These are phyloP conservation scores for Zoanthus sansibaricus DNA, from an alignment of 92 coral and sea anemone genomes.

Conservation along the genomic window DNA sequence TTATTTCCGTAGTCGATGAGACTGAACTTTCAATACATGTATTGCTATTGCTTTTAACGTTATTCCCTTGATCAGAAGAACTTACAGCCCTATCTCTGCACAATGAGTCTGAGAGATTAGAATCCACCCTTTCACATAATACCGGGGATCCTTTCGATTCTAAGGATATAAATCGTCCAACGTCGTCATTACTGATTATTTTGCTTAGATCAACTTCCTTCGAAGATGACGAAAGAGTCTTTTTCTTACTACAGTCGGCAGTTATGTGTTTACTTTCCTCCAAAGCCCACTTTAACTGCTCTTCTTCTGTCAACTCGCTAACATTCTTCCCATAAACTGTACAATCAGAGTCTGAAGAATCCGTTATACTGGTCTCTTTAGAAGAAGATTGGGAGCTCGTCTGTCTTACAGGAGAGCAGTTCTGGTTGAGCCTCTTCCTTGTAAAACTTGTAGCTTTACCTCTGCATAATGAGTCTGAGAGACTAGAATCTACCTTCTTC, in stretches of 20 bases:
- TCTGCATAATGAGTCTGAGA: not conserved
- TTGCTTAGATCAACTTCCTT: not conserved
- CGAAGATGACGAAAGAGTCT: not conserved
- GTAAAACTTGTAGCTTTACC: not conserved
- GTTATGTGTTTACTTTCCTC: not conserved
- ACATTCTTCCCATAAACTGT: not conserved
- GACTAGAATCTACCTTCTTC: no score
- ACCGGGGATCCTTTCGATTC: not conserved
- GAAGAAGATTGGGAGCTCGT: not conserved
- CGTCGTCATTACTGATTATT: constrained; percentile 1
- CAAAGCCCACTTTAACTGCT: constrained; percentile 5
- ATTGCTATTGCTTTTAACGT: not conserved
- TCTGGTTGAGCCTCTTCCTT: not conserved
- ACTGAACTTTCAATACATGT: not conserved
- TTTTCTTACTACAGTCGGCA: not conserved
- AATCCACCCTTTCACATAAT: no score
- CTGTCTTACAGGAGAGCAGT: not conserved
- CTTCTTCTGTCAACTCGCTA: constrained; percentile 18
- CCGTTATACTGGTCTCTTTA: not conserved
- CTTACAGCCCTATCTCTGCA: not conserved
- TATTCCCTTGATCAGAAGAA: not conserved
- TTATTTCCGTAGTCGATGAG: not conserved
- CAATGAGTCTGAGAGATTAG: not conserved
- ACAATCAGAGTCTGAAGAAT: not conserved
- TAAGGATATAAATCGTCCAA: not conserved